phyloP scores from a whole-genome alignment of 2,113 vertebrate genomes.

The Silurus meridionalis region DNA sequence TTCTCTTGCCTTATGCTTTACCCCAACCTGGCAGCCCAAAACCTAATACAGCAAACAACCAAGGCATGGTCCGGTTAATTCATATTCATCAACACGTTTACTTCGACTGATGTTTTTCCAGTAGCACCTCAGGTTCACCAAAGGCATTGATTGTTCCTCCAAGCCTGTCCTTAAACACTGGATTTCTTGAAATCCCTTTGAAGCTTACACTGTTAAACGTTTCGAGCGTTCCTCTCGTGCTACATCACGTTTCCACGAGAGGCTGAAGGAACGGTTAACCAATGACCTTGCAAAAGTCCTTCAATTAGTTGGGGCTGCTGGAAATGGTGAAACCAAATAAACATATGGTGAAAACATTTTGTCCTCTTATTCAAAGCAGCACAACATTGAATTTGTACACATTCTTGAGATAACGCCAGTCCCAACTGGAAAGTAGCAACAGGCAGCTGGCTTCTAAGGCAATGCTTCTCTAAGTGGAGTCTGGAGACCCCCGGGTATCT shows the following conservation, averaged over 20 bases:
- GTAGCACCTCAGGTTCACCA: neutral
- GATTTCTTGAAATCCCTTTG: neutral
- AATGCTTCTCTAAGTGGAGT: neutral
- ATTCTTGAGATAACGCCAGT: conserved; percentile 17
- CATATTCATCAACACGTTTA: neutral
- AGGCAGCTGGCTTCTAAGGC: neutral
- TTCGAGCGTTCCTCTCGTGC: neutral
- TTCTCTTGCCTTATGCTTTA: neutral
- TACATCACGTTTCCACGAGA: neutral
- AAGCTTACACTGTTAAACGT: too few species aligned
- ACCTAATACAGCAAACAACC: neutral
- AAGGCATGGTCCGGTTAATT: neutral
- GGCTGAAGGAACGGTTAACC: neutral
- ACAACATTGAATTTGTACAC: neutral
- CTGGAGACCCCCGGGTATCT: neutral
- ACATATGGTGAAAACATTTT: neutral
- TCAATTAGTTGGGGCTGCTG: neutral
- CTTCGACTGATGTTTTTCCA: neutral
- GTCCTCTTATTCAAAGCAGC: neutral
- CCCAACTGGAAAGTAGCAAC: neutral
- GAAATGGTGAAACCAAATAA: neutral
- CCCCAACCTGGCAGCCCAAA: neutral
- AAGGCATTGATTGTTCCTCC: neutral
- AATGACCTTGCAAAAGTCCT: neutral
- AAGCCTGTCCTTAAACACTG: neutral